Evolutionary conservation across 2,797 vertebrate genomes (phyloP).

Genomic region (Diplodus puntazzo): DNA sequence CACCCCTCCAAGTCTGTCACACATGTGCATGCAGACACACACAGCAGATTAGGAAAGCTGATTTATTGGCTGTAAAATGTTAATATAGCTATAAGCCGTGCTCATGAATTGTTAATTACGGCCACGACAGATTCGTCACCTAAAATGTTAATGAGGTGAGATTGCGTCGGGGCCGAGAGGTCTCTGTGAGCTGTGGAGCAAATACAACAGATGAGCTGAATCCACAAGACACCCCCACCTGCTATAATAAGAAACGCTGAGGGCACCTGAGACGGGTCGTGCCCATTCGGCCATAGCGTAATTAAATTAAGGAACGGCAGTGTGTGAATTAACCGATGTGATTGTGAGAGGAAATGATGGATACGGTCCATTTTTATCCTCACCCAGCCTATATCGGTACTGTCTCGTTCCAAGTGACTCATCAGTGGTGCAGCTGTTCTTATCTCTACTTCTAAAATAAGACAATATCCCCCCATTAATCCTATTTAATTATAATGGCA

Average conservation of each 20-base stretch:
- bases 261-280: conserved; percentile 67
- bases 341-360: conserved; percentile 56
- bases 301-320: conserved; percentile 74
- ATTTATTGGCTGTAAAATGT: conserved; percentile 88
- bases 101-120: conserved; percentile 87
- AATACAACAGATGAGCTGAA: conserved; percentile 80
- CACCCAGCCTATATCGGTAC: conserved; percentile 16
- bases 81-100: conserved; percentile 85
- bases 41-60: conserved; percentile 73
- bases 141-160: conserved; percentile 89
- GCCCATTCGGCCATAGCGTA: conserved; percentile 47
- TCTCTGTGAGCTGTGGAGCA: conserved; percentile 76
- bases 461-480: neutral
- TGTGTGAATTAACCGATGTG: conserved; percentile 62
- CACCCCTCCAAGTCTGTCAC: conserved; percentile 34
- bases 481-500: neutral
- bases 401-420: conserved; percentile 16
- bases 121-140: conserved; percentile 82
- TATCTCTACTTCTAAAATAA: neutral
- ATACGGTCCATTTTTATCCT: conserved; percentile 47
- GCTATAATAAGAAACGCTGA: conserved; percentile 73
- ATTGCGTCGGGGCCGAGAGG: conserved; percentile 75
- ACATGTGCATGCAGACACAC: conserved; percentile 49
- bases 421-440: neutral
- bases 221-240: conserved; percentile 57